phyloP scores from a whole-genome alignment of 2,113 vertebrate species.

The Apus apus region DNA sequence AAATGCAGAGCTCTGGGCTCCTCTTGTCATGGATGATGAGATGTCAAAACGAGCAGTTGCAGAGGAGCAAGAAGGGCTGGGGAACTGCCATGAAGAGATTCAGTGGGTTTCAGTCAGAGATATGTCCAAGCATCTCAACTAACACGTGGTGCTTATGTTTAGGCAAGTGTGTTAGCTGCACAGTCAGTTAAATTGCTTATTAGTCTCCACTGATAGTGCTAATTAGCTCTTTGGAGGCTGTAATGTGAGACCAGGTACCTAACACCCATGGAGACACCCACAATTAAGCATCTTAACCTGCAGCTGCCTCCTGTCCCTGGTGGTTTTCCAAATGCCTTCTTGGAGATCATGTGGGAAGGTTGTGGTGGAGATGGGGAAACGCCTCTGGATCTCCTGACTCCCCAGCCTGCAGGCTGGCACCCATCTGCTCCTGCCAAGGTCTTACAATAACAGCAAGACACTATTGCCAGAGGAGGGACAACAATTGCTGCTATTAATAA shows the following conservation, averaged over 20 bases:
- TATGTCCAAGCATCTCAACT: neutral
- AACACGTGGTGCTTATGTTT: neutral
- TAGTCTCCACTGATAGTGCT: neutral
- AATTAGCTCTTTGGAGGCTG: neutral
- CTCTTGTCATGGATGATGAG: neutral
- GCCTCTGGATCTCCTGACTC: neutral
- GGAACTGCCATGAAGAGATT: neutral
- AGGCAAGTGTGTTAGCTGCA: neutral
- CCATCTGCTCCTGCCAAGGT: neutral
- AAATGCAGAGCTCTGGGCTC: neutral
- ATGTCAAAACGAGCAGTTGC: neutral
- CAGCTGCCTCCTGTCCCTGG: neutral
- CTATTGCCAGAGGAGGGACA: neutral
- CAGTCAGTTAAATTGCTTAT: neutral
- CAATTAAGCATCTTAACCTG: neutral
- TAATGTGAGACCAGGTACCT: neutral
- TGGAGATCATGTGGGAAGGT: neutral
- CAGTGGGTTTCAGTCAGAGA: neutral
- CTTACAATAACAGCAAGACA: neutral
- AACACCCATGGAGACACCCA: neutral
- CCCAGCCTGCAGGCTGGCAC: rapidly evolving
- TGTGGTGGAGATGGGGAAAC: neutral
- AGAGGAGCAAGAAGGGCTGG: neutral
- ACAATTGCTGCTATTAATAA: neutral
- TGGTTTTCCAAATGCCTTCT: neutral